These are phyloP conservation scores for Semicossyphus pulcher DNA, from an alignment of 2,113 vertebrate genomes.

Conservation along the genomic window DNA sequence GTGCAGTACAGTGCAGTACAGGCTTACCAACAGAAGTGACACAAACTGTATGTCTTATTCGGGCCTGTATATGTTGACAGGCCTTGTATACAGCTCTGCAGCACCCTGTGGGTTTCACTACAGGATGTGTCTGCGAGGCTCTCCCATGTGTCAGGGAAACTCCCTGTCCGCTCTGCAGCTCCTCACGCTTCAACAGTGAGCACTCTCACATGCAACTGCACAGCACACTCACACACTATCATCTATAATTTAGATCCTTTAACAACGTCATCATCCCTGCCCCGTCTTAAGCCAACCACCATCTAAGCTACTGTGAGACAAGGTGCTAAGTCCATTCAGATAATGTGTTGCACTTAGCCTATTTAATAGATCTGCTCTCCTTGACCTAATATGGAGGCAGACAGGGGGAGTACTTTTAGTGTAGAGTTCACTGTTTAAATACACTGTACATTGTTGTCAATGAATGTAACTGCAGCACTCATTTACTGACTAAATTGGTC, in stretches of 20 bases:
- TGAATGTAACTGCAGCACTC: too few species aligned
- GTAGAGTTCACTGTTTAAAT: conserved; percentile 6
- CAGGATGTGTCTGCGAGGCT: conserved; percentile 50
- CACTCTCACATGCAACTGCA: conserved; percentile 34
- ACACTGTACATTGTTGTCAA: not conserved
- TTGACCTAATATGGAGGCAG: conserved; percentile 65
- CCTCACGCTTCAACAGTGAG: conserved; percentile 21
- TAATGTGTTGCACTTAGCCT: conserved; percentile 50
- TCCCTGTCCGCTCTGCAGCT: conserved; percentile 24
- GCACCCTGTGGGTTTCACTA: conserved; percentile 31
- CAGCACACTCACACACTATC: conserved; percentile 54
- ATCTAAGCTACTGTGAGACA: conserved; percentile 59
- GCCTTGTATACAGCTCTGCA: conserved; percentile 18
- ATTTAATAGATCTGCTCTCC: conserved; percentile 58
- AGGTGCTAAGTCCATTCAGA: conserved; percentile 46
- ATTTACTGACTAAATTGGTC: too few species aligned
- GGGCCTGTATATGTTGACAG: not conserved
- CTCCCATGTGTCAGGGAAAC: conserved; percentile 28
- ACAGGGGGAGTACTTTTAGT: conserved; percentile 9
- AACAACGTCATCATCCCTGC: conserved; percentile 60
- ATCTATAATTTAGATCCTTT: conserved; percentile 74
- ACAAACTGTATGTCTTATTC: not conserved
- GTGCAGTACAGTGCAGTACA: too few species aligned
- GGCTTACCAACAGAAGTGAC: not conserved
- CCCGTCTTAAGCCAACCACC: conserved; percentile 60